These are phyloP conservation scores for Athene noctua DNA, from an alignment of 2,113 vertebrate genomes.

Conservation along the genomic window DNA sequence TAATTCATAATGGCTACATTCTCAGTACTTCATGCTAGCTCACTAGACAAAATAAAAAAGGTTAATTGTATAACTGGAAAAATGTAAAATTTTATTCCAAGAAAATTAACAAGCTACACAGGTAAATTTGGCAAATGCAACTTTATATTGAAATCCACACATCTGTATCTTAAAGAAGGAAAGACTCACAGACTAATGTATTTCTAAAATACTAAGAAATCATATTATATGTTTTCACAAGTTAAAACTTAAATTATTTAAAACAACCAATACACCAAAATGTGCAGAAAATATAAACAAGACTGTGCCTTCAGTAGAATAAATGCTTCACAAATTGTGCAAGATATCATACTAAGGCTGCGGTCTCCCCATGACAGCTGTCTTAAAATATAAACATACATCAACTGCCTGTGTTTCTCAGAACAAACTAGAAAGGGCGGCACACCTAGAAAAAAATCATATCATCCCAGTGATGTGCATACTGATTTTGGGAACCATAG, in stretches of 20 bases:
- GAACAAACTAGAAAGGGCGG: constrained; percentile 73
- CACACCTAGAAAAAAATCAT: constrained; percentile 73
- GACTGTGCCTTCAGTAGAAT: constrained; percentile 96
- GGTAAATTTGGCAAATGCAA: constrained; percentile 99
- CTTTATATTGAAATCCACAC: constrained; percentile 99
- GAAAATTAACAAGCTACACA: constrained; percentile 99
- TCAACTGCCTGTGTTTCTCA: constrained; percentile 83
- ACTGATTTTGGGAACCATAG: constrained; percentile 74
- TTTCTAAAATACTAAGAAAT: constrained; percentile 98
- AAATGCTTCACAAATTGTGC: constrained; percentile 97
- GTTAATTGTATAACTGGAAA: constrained; percentile 85
- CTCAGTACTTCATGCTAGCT: constrained; percentile 73
- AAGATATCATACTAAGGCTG: constrained; percentile 99
- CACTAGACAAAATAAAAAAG: constrained; percentile 78
- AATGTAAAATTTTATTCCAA: constrained; percentile 98
- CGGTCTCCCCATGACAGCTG: constrained; percentile 94
- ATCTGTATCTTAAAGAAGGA: constrained; percentile 98
- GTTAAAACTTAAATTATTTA: constrained; percentile 94
- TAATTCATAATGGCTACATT: constrained; percentile 67
- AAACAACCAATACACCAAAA: constrained; percentile 96
- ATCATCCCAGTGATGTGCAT: constrained; percentile 73
- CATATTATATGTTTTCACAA: constrained; percentile 97
- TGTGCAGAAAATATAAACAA: constrained; percentile 99
- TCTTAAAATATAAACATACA: constrained; percentile 83
- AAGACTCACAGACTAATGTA: constrained; percentile 98